Evolutionary conservation across 2,888 invertebrate genomes (phyloP).

Genomic region (Melipona bicolor): DNA sequence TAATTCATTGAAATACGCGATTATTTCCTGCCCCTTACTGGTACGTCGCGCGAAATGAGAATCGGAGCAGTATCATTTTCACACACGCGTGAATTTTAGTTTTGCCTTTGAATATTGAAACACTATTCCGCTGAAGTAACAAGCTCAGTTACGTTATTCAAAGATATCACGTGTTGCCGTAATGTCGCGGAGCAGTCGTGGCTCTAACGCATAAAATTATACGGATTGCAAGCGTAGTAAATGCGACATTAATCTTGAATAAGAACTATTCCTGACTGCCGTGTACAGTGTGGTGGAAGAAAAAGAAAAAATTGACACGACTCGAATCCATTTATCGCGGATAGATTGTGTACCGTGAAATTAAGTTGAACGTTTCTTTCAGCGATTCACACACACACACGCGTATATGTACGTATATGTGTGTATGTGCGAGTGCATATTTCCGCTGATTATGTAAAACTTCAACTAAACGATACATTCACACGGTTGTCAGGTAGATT

Average conservation of each 20-base stretch:
- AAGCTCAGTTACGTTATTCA: conserved; percentile 12
- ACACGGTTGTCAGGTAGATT: background rate
- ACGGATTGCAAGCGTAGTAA: conserved; percentile 31
- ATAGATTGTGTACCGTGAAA: conserved; percentile 32
- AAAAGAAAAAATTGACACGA: conserved; percentile 26
- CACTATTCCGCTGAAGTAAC: background rate
- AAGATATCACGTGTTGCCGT: conserved; percentile 19
- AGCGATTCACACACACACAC: background rate
- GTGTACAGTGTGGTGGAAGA: conserved; percentile 4
- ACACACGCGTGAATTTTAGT: background rate
- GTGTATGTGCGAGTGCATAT: background rate
- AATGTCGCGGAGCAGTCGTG: conserved; percentile 12
- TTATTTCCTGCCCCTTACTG: background rate
- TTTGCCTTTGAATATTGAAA: background rate
- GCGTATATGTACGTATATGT: background rate
- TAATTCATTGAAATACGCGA: no score
- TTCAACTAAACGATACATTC: background rate
- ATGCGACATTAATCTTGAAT: conserved; percentile 44
- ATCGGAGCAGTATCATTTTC: background rate
- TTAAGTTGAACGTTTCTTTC: conserved; percentile 42
- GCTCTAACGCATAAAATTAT: conserved; percentile 36
- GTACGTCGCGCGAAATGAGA: background rate
- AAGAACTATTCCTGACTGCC: conserved; percentile 23
- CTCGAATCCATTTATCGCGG: conserved; percentile 16
- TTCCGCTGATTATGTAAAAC: background rate